Evolutionary conservation across 2,797 vertebrate genomes (phyloP).

Genomic region (Typhlichthys eigenmanni): DNA sequence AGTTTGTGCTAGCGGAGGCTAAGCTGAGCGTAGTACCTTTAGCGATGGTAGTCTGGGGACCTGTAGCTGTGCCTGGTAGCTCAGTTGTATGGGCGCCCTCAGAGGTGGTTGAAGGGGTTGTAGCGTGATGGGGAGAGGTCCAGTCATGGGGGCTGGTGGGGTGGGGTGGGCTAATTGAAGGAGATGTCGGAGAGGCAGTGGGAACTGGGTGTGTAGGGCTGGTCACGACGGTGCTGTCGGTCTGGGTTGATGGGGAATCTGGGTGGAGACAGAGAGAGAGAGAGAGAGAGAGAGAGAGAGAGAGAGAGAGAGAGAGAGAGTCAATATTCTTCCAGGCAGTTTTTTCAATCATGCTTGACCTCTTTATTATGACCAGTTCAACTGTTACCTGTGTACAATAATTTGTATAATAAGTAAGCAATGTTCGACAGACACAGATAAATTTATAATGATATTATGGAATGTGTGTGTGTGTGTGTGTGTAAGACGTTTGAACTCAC

Average conservation of each 20-base stretch:
- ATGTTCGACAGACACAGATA: not conserved
- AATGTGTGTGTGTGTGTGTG: not conserved
- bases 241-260: not conserved
- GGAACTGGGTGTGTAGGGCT: not conserved
- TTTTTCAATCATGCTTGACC: too few relatives aligned
- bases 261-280: not conserved
- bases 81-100: not conserved
- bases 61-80: not conserved
- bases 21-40: not conserved
- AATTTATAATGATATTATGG: too few relatives aligned
- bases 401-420: not conserved
- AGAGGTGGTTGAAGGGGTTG: not conserved
- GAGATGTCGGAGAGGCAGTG: not conserved
- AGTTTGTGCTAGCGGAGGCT: constrained; percentile 4
- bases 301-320: constrained; percentile 1
- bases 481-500: too few relatives aligned
- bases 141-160: not conserved
- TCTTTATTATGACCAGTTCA: too few relatives aligned
- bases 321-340: too few relatives aligned
- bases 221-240: not conserved
- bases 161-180: not conserved
- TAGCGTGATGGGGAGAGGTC: not conserved
- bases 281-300: constrained; percentile 5
- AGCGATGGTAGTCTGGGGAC: not conserved
- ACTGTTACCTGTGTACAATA: not conserved